Conservation (phyloP, 2,888 invertebrate genomes). For the Hartigia nigra region DNA sequence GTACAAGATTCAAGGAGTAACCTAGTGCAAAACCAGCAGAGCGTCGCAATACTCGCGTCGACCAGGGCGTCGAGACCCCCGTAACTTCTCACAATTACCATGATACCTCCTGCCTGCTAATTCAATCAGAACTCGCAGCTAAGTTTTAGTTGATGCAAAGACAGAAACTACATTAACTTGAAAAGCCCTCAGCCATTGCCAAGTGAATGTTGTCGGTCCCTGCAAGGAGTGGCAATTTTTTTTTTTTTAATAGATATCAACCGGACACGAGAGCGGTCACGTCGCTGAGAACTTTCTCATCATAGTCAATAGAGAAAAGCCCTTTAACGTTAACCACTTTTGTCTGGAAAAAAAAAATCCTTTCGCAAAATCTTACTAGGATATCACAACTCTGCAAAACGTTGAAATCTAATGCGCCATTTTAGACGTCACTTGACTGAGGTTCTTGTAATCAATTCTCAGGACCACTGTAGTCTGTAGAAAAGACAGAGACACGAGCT, state of each 20-base stretch:
- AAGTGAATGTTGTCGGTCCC: neutral
- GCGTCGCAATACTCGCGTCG: neutral
- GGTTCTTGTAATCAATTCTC: neutral
- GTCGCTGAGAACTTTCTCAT: neutral
- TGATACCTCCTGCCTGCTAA: slow-evolving; percentile 46
- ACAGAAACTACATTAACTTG: slow-evolving; percentile 20
- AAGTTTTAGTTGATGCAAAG: slow-evolving; percentile 27
- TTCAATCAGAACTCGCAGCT: slow-evolving; percentile 35
- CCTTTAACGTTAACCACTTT: neutral
- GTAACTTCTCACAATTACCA: slow-evolving; percentile 57
- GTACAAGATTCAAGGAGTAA: neutral
- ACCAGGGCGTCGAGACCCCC: slow-evolving; percentile 7
- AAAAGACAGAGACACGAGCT: neutral
- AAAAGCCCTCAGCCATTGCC: neutral
- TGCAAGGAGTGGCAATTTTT: neutral
- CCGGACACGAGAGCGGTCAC: neutral
- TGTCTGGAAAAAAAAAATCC: neutral
- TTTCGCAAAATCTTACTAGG: neutral
- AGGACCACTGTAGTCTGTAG: neutral
- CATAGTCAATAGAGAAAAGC: neutral
- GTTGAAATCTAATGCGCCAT: neutral
- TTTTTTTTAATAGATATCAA: neutral
- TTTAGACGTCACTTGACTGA: neutral
- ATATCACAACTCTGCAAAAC: neutral
- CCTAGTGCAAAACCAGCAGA: neutral